Percentiles rank a stretch among this genome's conserved stretches.
These are phyloP conservation scores for Furcula furcula DNA, from an alignment of 2,888 invertebrate genomes.

Conservation along the genomic window DNA sequence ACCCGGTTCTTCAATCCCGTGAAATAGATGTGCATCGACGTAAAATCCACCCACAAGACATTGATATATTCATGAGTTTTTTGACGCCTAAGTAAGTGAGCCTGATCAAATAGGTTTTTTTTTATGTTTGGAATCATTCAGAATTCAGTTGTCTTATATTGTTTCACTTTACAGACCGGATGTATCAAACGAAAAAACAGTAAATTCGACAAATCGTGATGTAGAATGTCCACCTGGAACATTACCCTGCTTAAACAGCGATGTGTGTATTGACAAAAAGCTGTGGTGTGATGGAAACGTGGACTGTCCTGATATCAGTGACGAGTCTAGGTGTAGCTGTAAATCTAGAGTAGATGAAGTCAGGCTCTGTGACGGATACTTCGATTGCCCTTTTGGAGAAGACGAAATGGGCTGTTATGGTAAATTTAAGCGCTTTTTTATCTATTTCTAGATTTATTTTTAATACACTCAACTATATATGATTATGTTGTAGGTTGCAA, in stretches of 20 bases:
- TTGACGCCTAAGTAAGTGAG: constrained; percentile 49
- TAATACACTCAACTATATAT: neutral
- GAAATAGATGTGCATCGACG: constrained; percentile 34
- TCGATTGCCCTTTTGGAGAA: constrained; percentile 91
- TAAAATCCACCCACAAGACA: constrained; percentile 62
- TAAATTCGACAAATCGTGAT: constrained; percentile 40
- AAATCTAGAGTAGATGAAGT: constrained; percentile 84
- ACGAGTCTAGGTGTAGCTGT: constrained; percentile 89
- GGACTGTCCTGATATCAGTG: constrained; percentile 89
- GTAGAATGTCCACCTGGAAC: constrained; percentile 50
- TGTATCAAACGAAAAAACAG: constrained; percentile 14
- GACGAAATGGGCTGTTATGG: constrained; percentile 91
- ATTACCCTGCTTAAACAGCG: constrained; percentile 52
- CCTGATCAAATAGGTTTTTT: neutral
- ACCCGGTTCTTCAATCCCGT: constrained; percentile 38
- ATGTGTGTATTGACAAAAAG: constrained; percentile 75
- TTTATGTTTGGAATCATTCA: no score
- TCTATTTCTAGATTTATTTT: no score
- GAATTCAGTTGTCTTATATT: neutral
- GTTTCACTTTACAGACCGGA: constrained; percentile 29
- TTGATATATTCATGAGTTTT: constrained; percentile 53
- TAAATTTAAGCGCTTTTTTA: no score
- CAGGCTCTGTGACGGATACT: constrained; percentile 90
- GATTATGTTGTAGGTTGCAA: constrained; percentile 80
- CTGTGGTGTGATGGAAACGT: constrained; percentile 88